phyloP scores from a whole-genome alignment of 2,888 invertebrate genomes.

The Sesia apiformis region DNA sequence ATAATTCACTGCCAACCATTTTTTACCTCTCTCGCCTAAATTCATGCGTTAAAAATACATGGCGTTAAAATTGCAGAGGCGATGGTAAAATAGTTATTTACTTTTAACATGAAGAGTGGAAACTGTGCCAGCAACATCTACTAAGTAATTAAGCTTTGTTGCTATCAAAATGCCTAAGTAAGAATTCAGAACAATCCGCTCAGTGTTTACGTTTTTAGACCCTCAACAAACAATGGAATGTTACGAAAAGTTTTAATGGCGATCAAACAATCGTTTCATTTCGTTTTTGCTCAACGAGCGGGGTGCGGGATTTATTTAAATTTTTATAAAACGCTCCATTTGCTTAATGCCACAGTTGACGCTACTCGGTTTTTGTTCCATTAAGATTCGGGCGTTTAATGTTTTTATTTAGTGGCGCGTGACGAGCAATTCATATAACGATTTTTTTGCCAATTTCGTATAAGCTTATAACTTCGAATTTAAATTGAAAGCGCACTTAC shows the following conservation, averaged over 20 bases:
- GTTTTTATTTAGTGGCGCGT: not conserved
- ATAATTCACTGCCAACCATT: conserved; percentile 43
- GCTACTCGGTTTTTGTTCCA: conserved; percentile 3
- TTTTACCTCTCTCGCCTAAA: conserved; percentile 27
- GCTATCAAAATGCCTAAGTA: not conserved
- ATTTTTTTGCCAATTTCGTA: not conserved
- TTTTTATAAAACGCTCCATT: conserved; percentile 27
- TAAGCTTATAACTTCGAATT: no score
- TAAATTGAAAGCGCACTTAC: no score
- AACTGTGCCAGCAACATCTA: not conserved
- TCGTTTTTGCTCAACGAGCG: conserved; percentile 31
- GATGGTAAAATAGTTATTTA: not conserved
- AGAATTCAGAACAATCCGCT: conserved; percentile 17
- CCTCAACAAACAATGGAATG: conserved; percentile 41
- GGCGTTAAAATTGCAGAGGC: no score
- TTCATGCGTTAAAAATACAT: conserved; percentile 8
- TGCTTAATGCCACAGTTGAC: conserved; percentile 33
- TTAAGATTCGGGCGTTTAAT: conserved; percentile 11
- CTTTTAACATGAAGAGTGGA: not conserved
- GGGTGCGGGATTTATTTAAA: conserved; percentile 24
- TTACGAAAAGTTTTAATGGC: conserved; percentile 64
- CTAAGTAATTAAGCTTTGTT: not conserved
- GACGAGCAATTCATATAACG: not conserved
- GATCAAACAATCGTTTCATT: conserved; percentile 58
- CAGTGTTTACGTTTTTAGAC: conserved; percentile 36